Base-by-base conservation (phyloP, 2,888 invertebrate genomes). In the Brachycybe producta region DNA sequence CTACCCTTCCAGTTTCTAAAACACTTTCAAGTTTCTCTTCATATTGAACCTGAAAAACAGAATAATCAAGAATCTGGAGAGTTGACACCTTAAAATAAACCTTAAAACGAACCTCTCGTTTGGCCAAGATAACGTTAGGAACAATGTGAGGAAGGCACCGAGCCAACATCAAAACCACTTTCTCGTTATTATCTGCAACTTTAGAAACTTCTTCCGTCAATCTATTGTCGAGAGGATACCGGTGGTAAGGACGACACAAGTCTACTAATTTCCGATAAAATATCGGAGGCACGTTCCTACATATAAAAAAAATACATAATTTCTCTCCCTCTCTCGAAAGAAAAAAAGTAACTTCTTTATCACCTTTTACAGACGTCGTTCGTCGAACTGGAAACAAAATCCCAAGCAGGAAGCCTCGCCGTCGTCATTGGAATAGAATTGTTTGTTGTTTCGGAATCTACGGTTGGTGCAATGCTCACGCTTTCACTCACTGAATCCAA, bases 111-210 rank as follows among this genome's bases (percentile, higher is more conserved):
- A 71, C 72, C 65, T 80, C 79, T 49, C 80, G 67, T 63, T 78
- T 79, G 55, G 78, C 77, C 27, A 79, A 65, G 45, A 80, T 72
- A 38, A 81, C 74, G 66, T 80, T 79, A 2, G 80, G 79, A 53
- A 79, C 75, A 52, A 81, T 76, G 58, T 74, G 70, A 19, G 77
- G 74, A 52, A 80, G 66, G 54, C 74, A 73, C 48, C 72, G 62
- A 1, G 74, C 71, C 43, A 78, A 63, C 60, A 75, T 70, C 24
- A 71, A 67, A 7, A 77, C 68, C 11, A 68, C 62, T 44, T 61
- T 62, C 32, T 57, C 57, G 41, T 51, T 13, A 68, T 59, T 32
- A 41, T 52, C 51, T 5, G 55, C 54, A 13, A 58, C 49, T 40
- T 55, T 56, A 11, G 57, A 51, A 5, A 61, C 66, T 61, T 68